Base-by-base conservation (phyloP, 2,797 vertebrate genomes). In the Synanceia verrucosa region DNA sequence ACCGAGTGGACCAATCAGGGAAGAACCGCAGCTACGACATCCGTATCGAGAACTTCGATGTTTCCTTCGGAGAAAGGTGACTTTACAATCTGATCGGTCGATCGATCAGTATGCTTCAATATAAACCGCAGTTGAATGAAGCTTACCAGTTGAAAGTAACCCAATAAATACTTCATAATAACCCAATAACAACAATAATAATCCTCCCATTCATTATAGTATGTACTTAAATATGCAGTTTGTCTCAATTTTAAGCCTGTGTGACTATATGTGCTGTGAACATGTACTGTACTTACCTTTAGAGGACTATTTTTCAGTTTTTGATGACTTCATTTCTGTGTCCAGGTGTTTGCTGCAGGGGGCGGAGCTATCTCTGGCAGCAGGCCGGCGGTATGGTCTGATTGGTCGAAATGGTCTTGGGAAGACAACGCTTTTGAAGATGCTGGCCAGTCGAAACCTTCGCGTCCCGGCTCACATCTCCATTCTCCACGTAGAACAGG, bases 11-110 rank as follows among this genome's bases (percentile, higher is more conserved):
- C 80, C 94, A 94, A 7, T 97, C 97, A 0, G 97, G 97, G 85
- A 99, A 99, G 93, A 99, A 97, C 84, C 97, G 97, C 68, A 97
- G 96, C 0, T 99, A 98, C 0, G 98, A 99, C 36, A 96, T 99
- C 62, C 95, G 96, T 73, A 97, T 99, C 0, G 97, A 99, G 88
- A 99, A 99, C 94, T 99, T 99, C 8, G 98, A 99, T 1, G 96
- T 99, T 62, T 96, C 97, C 28, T 99, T 98, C 46, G 98, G 97
- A 44, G 97, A 99, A 71, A 94, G 98, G 98, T 96, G 93, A 92
- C 12, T 53, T n/a, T 2, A 48, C n/a, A n/a, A n/a, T 28, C 23
- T 31, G 6, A 41, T 31, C 29, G 29, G 9, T 31, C 29, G 9
- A 31, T 31, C 29, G 18, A 19, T 44, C 3, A 9, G 11, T 21